Percentiles rank a stretch among this genome's conserved stretches.
These are phyloP conservation scores for Myrmecophaga tridactyla DNA, from an alignment of 2,113 vertebrate genomes.

Conservation along the genomic window DNA sequence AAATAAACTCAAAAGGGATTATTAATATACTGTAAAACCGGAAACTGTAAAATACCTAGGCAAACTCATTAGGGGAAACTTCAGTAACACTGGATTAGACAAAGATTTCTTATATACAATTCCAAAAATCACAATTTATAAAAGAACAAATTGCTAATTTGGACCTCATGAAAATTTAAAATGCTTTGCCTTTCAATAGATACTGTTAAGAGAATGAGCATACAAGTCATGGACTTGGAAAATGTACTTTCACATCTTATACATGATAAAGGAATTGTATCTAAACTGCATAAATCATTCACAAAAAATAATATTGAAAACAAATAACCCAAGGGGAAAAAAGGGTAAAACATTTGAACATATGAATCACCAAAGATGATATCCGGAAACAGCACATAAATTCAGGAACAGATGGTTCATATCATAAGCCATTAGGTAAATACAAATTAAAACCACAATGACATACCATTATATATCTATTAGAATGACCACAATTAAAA, in stretches of 20 bases:
- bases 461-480: not conserved
- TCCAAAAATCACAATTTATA: not conserved
- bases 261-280: not conserved
- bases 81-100: not conserved
- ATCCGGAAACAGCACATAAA: not conserved
- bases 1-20: not conserved
- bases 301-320: not conserved
- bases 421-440: not conserved
- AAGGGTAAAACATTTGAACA: not conserved
- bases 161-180: not conserved
- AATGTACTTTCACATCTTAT: not conserved
- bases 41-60: not conserved
- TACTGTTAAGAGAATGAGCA: not conserved
- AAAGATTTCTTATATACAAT: not conserved
- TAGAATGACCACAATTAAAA: not conserved
- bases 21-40: not conserved
- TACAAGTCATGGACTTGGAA: not conserved
- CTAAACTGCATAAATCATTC: not conserved
- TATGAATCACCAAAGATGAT: not conserved
- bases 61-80: not conserved
- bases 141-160: not conserved
- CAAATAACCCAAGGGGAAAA: not conserved
- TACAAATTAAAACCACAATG: not conserved
- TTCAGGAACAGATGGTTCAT: not conserved
- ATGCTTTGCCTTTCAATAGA: not conserved